Evolutionary conservation across 2,888 invertebrate species (phyloP), one percentile per base, ranked within the genome.

Genomic region (Gerris lacustris): DNA sequence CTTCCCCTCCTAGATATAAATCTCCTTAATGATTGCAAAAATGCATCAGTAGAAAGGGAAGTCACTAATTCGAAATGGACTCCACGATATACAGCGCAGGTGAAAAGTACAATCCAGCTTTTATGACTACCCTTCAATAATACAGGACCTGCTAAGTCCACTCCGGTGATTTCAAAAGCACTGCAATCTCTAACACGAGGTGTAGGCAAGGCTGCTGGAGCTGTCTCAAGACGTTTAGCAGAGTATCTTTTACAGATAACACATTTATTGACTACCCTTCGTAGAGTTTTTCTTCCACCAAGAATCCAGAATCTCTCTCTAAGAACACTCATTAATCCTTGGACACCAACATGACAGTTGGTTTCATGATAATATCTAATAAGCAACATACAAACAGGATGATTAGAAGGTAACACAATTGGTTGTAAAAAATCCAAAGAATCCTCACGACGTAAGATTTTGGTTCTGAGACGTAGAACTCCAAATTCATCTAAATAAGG

Each of bases 1-100:
- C 67, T 77, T 79, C 80, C 79, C 45, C 78, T 71, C 64, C 79
- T 71, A 2, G 77, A 75, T n/a, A 79, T 74, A 69, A 81, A 80
- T 67, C 79, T 71, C 45, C 77, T 68, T 7, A 81, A 71, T 6
- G 77, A 76, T 44, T 73, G 70, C 11, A 80, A 31, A 72, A 80
- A 80, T 43, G 74, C 70, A 11, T 75, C 72, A 0, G 79, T 77
- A 5, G 76, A 76, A 15, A 80, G 71, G 9, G 77, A 75, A 0
- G 69, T 71, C 1, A 79, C 75, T 5, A 79, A 44, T 74, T 81
- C 80, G 6, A 82, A 72, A 70, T 80, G 79, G 6, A 79, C 72
- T 0, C 76, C 76, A 9, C 78, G 71, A 17, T 77, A 77, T 0
- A 77, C 72, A 6, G 78, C 75, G 75, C 79, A 80, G 0, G 79